Base-by-base conservation (phyloP, 2,797 vertebrate genomes). In the Eospalax fontanierii region DNA sequence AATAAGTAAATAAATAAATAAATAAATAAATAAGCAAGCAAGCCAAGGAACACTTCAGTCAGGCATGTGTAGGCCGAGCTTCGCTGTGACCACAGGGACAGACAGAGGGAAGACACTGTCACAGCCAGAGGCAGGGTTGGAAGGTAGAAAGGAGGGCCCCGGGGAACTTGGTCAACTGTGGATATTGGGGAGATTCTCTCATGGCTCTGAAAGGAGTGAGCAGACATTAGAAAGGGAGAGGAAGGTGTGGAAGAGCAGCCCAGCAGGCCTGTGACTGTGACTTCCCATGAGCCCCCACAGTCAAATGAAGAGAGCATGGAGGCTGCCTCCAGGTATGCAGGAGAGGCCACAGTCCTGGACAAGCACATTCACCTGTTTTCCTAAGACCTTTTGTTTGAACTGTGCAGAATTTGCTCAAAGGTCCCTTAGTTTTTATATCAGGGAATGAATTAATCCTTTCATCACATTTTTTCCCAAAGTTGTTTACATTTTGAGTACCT, bases 141-240 rank as follows among this genome's bases (percentile, higher is more conserved):
- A 12, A 43, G 6, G 54, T 59, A 24, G 85, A 28, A 61, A 38
- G 33, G 30, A 38, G 6, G 28, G 0, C 8, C 3, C 35, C 22
- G 18, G 28, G 21, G 9, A 18, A 28, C 40, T 16, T 22, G 19
- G 26, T 30, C 63, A 54, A 4, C 15, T 63, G 9, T 46, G 40
- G 33, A 10, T 43, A 28, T 50, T 28, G 63, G 38, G 30, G 30
- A 65, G 22, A 50, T 7, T 35, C 59, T 15, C 11, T 28, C 18
- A 35, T 22, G 16, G 74, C 84, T 89, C 76, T 95, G 97, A 65
- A 89, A 82, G 93, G 19, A 26, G 1, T 76, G 33, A 87, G 15
- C 70, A 24, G 80, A 94, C 87, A 14, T 22, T 90, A 81, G 24
- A 35, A 93, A 81, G 82, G 92, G 84, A n/a, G n/a, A n/a, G 63